A percentile compares a stretch with the other conserved stretches of the same genome.
These are phyloP conservation scores for Leptodactylus fuscus DNA, from an alignment of 2,113 vertebrate species.

Conservation along the genomic window DNA sequence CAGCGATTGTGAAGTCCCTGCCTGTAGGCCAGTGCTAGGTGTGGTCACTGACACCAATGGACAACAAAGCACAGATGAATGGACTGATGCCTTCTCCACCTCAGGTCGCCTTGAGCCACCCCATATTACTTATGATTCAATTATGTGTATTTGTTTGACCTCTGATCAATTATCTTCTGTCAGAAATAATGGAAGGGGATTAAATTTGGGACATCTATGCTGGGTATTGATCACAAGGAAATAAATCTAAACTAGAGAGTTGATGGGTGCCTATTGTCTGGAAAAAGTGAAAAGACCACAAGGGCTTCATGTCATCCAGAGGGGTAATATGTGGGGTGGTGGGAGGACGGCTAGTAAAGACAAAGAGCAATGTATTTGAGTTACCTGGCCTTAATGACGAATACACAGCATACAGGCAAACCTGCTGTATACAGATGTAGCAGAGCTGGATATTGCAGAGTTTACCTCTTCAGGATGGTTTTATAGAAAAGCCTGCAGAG, in stretches of 20 bases:
- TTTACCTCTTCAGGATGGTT: too few species aligned
- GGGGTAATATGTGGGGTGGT: conserved; percentile 8
- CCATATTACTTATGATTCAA: conserved; percentile 75
- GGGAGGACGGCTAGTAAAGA: conserved; percentile 16
- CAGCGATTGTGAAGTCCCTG: conserved; percentile 69
- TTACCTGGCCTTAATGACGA: not conserved
- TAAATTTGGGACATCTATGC: conserved; percentile 60
- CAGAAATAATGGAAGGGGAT: conserved; percentile 79
- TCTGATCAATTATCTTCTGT: conserved; percentile 84
- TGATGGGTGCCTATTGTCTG: conserved; percentile 43
- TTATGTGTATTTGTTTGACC: conserved; percentile 78
- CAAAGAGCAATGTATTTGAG: conserved; percentile 8
- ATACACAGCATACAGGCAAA: not conserved
- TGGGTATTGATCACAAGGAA: conserved; percentile 66
- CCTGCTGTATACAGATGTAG: not conserved
- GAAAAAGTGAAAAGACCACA: conserved; percentile 43
- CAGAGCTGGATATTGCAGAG: not conserved
- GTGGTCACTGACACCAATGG: conserved; percentile 66
- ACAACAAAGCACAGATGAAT: conserved; percentile 63
- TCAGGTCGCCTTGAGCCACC: conserved; percentile 58
- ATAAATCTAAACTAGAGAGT: conserved; percentile 47
- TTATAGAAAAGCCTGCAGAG: too few species aligned
- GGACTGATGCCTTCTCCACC: conserved; percentile 47
- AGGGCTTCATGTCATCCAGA: not conserved
- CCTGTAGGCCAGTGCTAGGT: conserved; percentile 59